Evolutionary conservation across 2,113 vertebrate genomes (phyloP).

Genomic region (Atherinomorus stipes): DNA sequence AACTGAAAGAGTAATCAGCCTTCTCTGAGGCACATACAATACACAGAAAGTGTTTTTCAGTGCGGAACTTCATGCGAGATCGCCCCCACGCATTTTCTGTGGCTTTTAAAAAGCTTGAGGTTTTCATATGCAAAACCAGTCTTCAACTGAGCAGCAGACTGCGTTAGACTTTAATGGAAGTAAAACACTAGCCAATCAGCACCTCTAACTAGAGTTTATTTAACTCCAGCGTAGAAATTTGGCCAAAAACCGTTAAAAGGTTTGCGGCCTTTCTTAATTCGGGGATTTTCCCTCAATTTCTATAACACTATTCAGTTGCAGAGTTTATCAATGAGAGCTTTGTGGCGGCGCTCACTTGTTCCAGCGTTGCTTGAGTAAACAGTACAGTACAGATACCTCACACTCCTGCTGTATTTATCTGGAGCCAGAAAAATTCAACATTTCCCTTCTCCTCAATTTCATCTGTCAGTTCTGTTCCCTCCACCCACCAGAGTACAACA

Average conservation of each 20-base stretch:
- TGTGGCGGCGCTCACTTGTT: slow-evolving; percentile 72
- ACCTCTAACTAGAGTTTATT: slow-evolving; percentile 75
- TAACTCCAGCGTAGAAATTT: slow-evolving; percentile 62
- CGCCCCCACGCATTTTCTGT: slow-evolving; percentile 64
- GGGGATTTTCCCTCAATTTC: slow-evolving; percentile 62
- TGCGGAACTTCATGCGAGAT: slow-evolving; percentile 60
- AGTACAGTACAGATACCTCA: slow-evolving; percentile 75
- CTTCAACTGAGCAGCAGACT: slow-evolving; percentile 61
- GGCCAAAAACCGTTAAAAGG: slow-evolving; percentile 73
- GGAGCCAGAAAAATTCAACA: slow-evolving; percentile 54
- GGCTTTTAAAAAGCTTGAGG: slow-evolving; percentile 51
- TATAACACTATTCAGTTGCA: slow-evolving; percentile 76
- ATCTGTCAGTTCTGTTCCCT: slow-evolving; percentile 68
- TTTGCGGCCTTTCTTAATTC: slow-evolving; percentile 68
- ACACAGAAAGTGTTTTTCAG: slow-evolving; percentile 74
- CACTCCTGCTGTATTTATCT: slow-evolving; percentile 73
- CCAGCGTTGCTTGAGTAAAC: slow-evolving; percentile 76
- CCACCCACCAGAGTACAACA: slow-evolving; percentile 35
- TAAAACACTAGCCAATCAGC: slow-evolving; percentile 64
- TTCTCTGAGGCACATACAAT: slow-evolving; percentile 65
- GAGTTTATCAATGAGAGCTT: slow-evolving; percentile 82
- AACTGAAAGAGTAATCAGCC: slow-evolving; percentile 74
- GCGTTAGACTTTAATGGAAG: slow-evolving; percentile 56
- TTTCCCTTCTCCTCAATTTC: slow-evolving; percentile 72
- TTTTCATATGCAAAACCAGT: slow-evolving; percentile 78